These are phyloP conservation scores for Eolophus roseicapilla DNA, from an alignment of 2,113 vertebrate species.

Conservation along the genomic window DNA sequence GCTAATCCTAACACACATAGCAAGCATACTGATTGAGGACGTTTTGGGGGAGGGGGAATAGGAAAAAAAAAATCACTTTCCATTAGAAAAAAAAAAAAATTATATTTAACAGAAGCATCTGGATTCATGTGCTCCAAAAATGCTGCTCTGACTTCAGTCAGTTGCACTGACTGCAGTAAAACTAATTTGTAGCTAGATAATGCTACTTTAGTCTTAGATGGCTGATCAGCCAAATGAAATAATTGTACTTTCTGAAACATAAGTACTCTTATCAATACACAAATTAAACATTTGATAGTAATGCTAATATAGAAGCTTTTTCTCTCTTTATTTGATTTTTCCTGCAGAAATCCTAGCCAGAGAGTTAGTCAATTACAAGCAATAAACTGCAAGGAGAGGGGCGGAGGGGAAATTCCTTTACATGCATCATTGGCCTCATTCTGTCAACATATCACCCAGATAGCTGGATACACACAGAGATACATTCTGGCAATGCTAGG, in stretches of 20 bases:
- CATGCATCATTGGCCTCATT: constrained; percentile 83
- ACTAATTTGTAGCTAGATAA: background rate
- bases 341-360: background rate
- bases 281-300: background rate
- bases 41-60: background rate
- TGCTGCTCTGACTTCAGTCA: background rate
- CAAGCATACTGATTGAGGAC: background rate
- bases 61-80: background rate
- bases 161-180: background rate
- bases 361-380: constrained; percentile 32
- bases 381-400: constrained; percentile 23
- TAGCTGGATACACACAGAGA: constrained; percentile 73
- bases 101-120: background rate
- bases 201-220: background rate
- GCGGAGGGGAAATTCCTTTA: constrained; percentile 1
- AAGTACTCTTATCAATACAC: background rate
- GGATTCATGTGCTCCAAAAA: background rate
- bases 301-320: background rate
- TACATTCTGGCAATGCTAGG: constrained; percentile 62
- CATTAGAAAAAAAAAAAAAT: background rate
- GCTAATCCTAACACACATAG: background rate
- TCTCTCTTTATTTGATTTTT: constrained; percentile 6
- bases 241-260: background rate
- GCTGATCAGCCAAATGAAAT: background rate
- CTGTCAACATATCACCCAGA: constrained; percentile 83